Conservation (phyloP, 2,888 invertebrate species). For the Holacanthella duospinosa region DNA sequence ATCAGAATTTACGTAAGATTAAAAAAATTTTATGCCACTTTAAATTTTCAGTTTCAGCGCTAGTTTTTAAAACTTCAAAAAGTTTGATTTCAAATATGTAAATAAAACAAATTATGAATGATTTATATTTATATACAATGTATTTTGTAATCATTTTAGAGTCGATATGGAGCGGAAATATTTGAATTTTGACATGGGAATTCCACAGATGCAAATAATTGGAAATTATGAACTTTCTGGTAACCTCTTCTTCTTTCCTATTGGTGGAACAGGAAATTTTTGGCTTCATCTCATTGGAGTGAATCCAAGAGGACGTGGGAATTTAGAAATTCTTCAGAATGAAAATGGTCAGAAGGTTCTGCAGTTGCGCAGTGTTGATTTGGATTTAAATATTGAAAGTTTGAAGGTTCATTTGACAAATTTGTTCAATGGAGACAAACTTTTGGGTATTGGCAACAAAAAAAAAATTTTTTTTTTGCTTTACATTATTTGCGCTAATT, state of each 20-base stretch:
- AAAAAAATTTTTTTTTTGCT: no score
- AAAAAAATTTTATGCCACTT: background rate
- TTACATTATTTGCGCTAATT: no score
- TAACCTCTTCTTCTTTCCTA: conserved; percentile 65
- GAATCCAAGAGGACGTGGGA: conserved; percentile 21
- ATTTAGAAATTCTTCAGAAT: conserved; percentile 17
- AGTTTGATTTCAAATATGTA: no score
- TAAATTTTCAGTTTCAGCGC: conserved; percentile 2
- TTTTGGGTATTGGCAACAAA: conserved; percentile 56
- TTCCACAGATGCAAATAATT: conserved; percentile 55
- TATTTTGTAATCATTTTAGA: conserved; percentile 41
- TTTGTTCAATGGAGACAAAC: conserved; percentile 58
- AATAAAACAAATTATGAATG: no score
- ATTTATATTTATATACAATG: no score
- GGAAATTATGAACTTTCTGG: conserved; percentile 68
- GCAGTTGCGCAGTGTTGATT: conserved; percentile 25
- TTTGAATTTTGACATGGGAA: conserved; percentile 49
- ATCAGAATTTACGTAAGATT: conserved; percentile 54
- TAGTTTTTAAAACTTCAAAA: no score
- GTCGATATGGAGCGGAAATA: conserved; percentile 46
- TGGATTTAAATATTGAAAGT: conserved; percentile 30
- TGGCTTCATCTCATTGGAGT: conserved; percentile 45
- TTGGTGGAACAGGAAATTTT: conserved; percentile 66
- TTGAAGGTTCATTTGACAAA: conserved; percentile 34
- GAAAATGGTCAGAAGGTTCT: conserved; percentile 19